Evolutionary conservation across 92 coral and sea anemone species (phyloP), one percentile per base, ranked within the genome.

Genomic region (Umimayanthus kanabou): DNA sequence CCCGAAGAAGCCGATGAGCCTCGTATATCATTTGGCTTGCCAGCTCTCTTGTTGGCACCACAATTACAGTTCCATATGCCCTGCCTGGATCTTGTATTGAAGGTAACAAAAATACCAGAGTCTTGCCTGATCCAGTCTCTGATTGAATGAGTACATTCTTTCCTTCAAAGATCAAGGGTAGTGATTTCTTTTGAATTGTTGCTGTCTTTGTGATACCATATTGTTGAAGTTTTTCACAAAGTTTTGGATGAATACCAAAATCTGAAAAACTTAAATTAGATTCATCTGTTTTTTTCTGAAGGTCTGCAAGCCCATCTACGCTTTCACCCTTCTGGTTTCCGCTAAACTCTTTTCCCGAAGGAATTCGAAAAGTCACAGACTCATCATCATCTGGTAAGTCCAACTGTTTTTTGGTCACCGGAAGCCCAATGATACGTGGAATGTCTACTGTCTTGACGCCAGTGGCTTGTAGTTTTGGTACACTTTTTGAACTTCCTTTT

Each of bases 71-170:
- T 7, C 96, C 98, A 89, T 83, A 93, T 28, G 91, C 84, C 73
- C 89, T 90, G 23, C 98, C 98, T 76, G 98, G 98, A 87, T 90
- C 93, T 85, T 95, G 98, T 50, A 95, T 86, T 13, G 98, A 81
- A 2, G 98, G 98, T 75, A 95, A 85, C 66, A 95, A 78, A 65
- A 95, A 95, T 28, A 95, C 96, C 5, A 95, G 79, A 16, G 95
- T 95, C 87, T 95, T 95, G 18, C 98, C 98, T 69, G 98, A 91
- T 10, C 98, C 98, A 37, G 98, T 95, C 81, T 95, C 98, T 5
- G 98, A 95, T 29, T 95, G 95, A 43, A 95, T 91, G n/a, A 95
- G 79, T 10, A 95, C 64, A 73, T 91, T 92, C 61, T 92, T 90
- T 42, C 87, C 87, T 30, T 85, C 69, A 26, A 85, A 85, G 39